Conservation (phyloP, 2,113 vertebrate genomes). For the Orycteropus afer region DNA sequence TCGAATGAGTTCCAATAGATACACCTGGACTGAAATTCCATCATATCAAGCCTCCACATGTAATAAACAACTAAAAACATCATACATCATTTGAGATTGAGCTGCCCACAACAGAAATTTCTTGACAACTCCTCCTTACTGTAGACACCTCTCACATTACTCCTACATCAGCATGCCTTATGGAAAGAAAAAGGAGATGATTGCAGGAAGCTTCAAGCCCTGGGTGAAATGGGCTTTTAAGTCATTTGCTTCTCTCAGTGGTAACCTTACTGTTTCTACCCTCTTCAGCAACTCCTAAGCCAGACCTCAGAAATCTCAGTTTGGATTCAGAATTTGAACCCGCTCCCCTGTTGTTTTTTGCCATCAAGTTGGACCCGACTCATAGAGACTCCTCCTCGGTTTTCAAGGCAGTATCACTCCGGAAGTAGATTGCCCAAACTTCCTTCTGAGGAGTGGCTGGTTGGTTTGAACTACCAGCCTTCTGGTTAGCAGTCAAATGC, state of each 20-base stretch:
- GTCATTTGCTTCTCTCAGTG: background rate
- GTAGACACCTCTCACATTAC: background rate
- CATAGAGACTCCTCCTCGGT: no score
- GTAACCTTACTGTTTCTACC: background rate
- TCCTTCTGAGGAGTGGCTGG: no score
- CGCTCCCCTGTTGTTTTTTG: no score
- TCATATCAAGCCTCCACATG: background rate
- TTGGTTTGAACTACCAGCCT: no score
- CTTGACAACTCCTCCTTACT: background rate
- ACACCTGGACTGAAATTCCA: background rate
- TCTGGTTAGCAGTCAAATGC: no score
- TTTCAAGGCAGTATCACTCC: no score
- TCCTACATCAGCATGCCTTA: background rate
- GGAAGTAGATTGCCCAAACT: no score
- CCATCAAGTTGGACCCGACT: no score
- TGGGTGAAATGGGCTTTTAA: background rate
- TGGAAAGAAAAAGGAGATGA: background rate
- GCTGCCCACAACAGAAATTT: background rate
- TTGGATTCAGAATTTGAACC: background rate
- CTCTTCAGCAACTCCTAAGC: background rate
- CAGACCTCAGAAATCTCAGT: background rate
- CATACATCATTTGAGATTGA: background rate
- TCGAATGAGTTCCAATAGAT: background rate
- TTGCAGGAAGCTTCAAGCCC: background rate
- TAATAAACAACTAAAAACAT: background rate